Base-by-base conservation (phyloP, 64 coral and sea anemone genomes). In the Orbicella faveolata region DNA sequence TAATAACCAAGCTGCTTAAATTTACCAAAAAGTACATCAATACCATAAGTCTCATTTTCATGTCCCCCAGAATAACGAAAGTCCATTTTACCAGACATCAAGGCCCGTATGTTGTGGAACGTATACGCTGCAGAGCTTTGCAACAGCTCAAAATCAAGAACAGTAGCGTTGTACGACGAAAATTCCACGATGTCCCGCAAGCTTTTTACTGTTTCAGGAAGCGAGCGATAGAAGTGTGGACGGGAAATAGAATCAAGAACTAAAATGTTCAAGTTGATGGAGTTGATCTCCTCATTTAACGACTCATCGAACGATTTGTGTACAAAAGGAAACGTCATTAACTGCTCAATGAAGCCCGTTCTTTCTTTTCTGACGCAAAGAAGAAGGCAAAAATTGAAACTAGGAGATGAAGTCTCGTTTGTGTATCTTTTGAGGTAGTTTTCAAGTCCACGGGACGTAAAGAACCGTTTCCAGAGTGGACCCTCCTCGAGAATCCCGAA, bases 161-260 rank as follows among this genome's bases (percentile, higher is more conserved):
- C 93, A 79, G 82, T 84, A 23, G 81, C 81, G 52, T 74, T 75
- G 20, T 85, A 70, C 26, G 36, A 75, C 0, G 37, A 14, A 84
- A 64, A 75, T 20, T 91, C 34, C 2, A 83, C 92, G 23, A 89
- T 80, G 23, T 89, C 37, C 12, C 93, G 25, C 74, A 94, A 76
- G 48, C 75, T 52, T 10, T 86, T 80, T 5, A 79, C 88, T 44
- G 93, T 87, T 63, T 94, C 75, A 0, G 87, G 74, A 69, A 94
- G 88, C 18, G 77, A 59, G 4, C 93, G 93, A 61, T 94, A 94
- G 61, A 94, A 94, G 73, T 94, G 93, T 34, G 88, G 81, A 1
- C 93, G 88, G 6, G 93, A 94, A 1, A 94, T 88, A 4, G 93
- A 94, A 87, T 94, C 88, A 12, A 94, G 93, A 34, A 90, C 63